Base-by-base conservation (phyloP, 1,140 invertebrate genomes). In the Heterodera carotae region DNA sequence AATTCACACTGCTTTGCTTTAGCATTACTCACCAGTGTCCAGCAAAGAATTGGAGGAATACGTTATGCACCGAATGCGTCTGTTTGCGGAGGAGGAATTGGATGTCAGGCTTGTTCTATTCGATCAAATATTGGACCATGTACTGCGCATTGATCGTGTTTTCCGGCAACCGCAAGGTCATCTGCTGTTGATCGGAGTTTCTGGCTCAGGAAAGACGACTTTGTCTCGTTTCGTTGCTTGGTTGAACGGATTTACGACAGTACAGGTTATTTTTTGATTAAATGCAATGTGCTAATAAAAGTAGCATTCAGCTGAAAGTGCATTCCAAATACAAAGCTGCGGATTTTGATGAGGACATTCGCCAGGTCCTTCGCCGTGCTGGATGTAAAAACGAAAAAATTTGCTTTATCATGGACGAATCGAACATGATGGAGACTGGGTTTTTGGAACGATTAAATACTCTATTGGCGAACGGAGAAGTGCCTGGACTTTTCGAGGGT, bases 401-500 rank as follows among this genome's bases (percentile, higher is more conserved):
- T 66, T 95, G 94, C 53, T 99, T 99, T 87, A 99, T 99, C 83
- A 91, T 99, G 84, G 97, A 99, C 88, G 97, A 99, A 88, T 98
- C 96, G 0, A 99, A 99, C 89, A 96, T 99, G 43, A 89, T 99
- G 56, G 97, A 99, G 89, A 98, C 96, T 15, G 94, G 95, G 66
- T 99, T 99, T 90, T 90, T 99, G 64, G 97, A 99, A 89, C 91
- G 97, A 81, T 98, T 99, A 95, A 99, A 99, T 88, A 99, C 97
- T 0, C 90, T 99, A 29, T 89, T 99, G 69, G 97, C 97, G 68
- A 99, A 99, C 88, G 97, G 97, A 86, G 97, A 99, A 91, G 95
- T 97, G 27, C 94, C 95, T 66, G 95, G 95, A 43, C 81, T 91
- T 39, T 91, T 91, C 81, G 90, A 91, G 27, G 82, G 82, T 27